These are phyloP conservation scores for Rhodinocichla rosea DNA, from an alignment of 2,113 vertebrate species.

Conservation along the genomic window DNA sequence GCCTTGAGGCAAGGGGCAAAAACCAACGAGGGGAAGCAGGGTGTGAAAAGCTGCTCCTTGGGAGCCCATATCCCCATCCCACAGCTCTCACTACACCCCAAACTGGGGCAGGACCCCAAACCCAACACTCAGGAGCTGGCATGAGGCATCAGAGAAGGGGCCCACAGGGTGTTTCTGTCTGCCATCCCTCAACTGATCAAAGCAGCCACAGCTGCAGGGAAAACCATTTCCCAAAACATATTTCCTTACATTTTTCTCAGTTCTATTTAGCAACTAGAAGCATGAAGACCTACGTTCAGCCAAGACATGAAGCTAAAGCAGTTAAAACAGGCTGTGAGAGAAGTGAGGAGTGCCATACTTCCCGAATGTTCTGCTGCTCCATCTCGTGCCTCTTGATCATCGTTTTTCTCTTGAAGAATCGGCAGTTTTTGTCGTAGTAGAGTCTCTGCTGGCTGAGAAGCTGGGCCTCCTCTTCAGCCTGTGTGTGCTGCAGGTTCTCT, in stretches of 20 bases:
- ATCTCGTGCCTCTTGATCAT: conserved; percentile 91
- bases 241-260: fast-evolving
- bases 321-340: background rate
- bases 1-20: background rate
- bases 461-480: conserved; percentile 97
- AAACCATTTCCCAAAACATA: fast-evolving
- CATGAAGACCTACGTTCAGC: background rate
- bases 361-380: conserved; percentile 97
- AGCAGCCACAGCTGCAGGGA: background rate
- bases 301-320: background rate
- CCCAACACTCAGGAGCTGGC: background rate
- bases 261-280: background rate
- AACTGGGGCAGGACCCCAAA: background rate
- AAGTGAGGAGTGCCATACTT: conserved; percentile 74
- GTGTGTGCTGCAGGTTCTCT: conserved; percentile 98
- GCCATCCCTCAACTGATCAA: background rate
- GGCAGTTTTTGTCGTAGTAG: conserved; percentile 94
- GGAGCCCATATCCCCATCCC: background rate
- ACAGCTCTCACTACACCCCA: background rate
- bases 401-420: conserved; percentile 91
- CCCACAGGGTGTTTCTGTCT: background rate
- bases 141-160: background rate
- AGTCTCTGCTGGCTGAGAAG: conserved; percentile 94
- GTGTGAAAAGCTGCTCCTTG: background rate
- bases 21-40: background rate